Conservation (phyloP, 2,113 vertebrate genomes). For the Ptilonorhynchus violaceus region DNA sequence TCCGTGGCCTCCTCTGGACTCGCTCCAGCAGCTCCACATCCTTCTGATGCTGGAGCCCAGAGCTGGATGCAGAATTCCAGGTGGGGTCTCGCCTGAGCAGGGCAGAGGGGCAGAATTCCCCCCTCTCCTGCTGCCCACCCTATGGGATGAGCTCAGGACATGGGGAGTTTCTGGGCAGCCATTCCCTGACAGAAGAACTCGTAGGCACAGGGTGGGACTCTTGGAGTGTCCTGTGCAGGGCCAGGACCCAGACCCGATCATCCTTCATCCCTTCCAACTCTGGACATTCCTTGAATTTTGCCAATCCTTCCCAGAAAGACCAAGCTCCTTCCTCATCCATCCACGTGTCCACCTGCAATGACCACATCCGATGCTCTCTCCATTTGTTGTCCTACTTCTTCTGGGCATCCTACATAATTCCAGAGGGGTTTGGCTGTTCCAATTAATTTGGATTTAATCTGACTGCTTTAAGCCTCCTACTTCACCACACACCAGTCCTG, state of each 20-base stretch:
- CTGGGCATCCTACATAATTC: not conserved
- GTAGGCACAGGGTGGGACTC: not conserved
- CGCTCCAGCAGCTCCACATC: rapidly evolving
- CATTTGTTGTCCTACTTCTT: not conserved
- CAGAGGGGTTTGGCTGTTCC: not conserved
- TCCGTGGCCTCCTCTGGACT: rapidly evolving
- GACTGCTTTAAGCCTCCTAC: not conserved
- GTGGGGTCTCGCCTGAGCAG: not conserved
- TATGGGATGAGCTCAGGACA: not conserved
- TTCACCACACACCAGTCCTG: not conserved
- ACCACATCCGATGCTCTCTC: not conserved
- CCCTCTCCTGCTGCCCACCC: rapidly evolving
- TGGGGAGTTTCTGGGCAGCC: not conserved
- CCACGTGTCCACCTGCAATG: too few species aligned
- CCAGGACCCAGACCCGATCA: not conserved
- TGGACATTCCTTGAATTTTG: not conserved
- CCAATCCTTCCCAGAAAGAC: not conserved
- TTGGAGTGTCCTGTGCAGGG: not conserved
- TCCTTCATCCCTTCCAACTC: not conserved
- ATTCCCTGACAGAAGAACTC: not conserved
- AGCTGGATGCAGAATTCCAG: not conserved
- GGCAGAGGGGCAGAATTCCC: not conserved
- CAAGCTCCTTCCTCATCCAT: not conserved
- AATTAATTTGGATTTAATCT: not conserved
- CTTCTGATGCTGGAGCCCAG: not conserved